Percentiles rank a stretch among this genome's conserved stretches.
Conservation (phyloP, 2,797 vertebrate species). For the Sebastes wilsoni region DNA sequence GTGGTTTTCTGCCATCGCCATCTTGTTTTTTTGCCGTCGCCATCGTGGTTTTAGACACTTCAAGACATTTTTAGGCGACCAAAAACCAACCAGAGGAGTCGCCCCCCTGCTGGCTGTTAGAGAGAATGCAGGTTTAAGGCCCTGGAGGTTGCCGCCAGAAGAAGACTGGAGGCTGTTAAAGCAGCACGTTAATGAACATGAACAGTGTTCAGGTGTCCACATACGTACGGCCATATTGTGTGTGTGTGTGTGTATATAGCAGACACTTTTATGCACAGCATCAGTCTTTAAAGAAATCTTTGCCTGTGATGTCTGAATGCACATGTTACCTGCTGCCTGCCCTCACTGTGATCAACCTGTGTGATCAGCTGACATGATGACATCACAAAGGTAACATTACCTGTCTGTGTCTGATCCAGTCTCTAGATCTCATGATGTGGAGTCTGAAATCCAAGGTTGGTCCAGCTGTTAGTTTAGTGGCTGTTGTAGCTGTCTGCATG, state of each 20-base stretch:
- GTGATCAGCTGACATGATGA: slow-evolving; percentile 21
- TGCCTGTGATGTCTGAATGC: background rate
- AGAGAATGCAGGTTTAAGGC: too few species aligned
- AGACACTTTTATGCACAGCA: background rate
- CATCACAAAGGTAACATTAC: slow-evolving; percentile 20
- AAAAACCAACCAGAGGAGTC: background rate
- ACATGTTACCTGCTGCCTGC: background rate
- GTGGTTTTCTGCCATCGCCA: too few species aligned
- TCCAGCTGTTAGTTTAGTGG: slow-evolving; percentile 18
- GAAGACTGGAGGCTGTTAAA: too few species aligned
- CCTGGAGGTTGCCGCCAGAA: too few species aligned
- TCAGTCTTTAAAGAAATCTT: background rate
- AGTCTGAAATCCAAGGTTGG: slow-evolving; percentile 82
- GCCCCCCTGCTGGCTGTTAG: too few species aligned
- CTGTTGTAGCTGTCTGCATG: slow-evolving; percentile 9
- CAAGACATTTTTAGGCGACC: too few species aligned
- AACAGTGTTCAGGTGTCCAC: background rate
- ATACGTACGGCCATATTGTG: background rate
- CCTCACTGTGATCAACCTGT: background rate
- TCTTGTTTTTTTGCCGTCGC: rapidly evolving
- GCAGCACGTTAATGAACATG: background rate
- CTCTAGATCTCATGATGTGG: slow-evolving; percentile 75
- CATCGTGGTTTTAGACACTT: too few species aligned
- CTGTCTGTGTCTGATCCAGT: slow-evolving; percentile 61
- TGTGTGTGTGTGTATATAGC: background rate